A percentile compares a stretch with the other conserved stretches of the same genome.
phyloP scores from a whole-genome alignment of 1,140 invertebrate genomes.

The Planococcus citri region DNA sequence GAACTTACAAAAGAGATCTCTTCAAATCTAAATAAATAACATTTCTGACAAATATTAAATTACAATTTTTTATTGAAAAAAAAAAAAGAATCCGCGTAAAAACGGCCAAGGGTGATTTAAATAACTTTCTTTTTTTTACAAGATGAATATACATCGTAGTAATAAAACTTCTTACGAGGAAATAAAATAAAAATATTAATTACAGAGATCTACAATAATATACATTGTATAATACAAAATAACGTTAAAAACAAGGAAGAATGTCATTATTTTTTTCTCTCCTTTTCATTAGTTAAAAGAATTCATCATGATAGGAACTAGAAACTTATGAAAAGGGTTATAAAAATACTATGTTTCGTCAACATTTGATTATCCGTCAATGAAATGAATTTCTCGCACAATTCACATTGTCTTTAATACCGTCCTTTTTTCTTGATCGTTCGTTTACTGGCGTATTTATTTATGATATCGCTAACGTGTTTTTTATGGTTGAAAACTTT shows the following conservation, averaged over 20 bases:
- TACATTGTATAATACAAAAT: neutral
- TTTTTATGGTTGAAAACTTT: conserved; percentile 84
- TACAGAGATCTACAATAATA: neutral
- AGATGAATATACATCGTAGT: neutral
- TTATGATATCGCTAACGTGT: conserved; percentile 76
- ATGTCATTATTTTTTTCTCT: neutral
- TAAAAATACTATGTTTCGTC: neutral
- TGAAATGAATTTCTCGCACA: neutral
- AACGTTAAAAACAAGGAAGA: neutral
- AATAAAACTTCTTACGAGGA: neutral
- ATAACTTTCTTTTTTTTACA: neutral
- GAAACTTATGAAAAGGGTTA: neutral
- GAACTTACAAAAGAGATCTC: no score
- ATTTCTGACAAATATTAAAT: no score
- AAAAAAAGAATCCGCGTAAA: neutral
- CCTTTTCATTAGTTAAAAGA: neutral
- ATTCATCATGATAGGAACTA: neutral
- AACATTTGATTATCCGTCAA: neutral
- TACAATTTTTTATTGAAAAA: neutral
- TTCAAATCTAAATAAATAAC: no score
- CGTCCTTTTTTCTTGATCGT: conserved; percentile 71
- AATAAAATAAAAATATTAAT: neutral
- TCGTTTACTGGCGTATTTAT: conserved; percentile 75
- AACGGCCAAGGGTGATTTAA: neutral
- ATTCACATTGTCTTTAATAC: conserved; percentile 27